These are phyloP conservation scores for Gobio occitaniae DNA, from an alignment of 2,797 vertebrate genomes.

Conservation along the genomic window DNA sequence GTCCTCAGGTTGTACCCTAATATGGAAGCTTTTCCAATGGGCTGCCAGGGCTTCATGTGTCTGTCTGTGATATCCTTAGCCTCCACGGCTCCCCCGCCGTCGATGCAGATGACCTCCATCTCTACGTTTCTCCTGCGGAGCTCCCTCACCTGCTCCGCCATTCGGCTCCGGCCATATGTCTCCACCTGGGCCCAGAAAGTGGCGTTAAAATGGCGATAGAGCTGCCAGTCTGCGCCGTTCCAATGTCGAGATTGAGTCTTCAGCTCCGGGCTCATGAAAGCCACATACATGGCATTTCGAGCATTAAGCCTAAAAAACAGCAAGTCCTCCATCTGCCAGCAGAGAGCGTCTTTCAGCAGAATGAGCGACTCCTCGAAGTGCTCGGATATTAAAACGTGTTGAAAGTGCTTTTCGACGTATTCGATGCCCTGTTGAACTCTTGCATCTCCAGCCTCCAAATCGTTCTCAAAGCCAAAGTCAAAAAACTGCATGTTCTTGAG, in stretches of 20 bases:
- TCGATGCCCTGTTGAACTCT: slow-evolving; percentile 76
- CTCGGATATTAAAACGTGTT: slow-evolving; percentile 89
- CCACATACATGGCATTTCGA: slow-evolving; percentile 79
- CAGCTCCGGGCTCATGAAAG: slow-evolving; percentile 79
- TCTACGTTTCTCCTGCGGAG: slow-evolving; percentile 83
- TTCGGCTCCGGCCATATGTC: slow-evolving; percentile 82
- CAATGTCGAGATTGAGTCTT: slow-evolving; percentile 84
- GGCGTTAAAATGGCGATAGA: slow-evolving; percentile 90
- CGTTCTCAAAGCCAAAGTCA: slow-evolving; percentile 90
- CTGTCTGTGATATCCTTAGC: slow-evolving; percentile 83
- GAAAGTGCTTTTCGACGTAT: slow-evolving; percentile 81
- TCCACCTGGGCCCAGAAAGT: slow-evolving; percentile 90
- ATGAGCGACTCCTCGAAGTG: slow-evolving; percentile 94
- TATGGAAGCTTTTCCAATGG: slow-evolving; percentile 87
- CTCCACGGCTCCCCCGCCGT: slow-evolving; percentile 82
- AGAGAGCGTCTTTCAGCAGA: slow-evolving; percentile 89
- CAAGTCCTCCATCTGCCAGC: slow-evolving; percentile 91
- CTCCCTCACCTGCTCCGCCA: slow-evolving; percentile 83
- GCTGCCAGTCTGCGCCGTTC: slow-evolving; percentile 87
- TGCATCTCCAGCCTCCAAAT: slow-evolving; percentile 77
- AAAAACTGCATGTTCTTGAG: slow-evolving; percentile 92
- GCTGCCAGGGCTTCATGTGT: slow-evolving; percentile 92
- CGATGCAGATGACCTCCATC: slow-evolving; percentile 88
- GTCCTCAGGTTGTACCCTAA: slow-evolving; percentile 92
- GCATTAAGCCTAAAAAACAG: slow-evolving; percentile 92